Evolutionary conservation across 2,113 vertebrate genomes (phyloP).

Genomic region (Caranx ignobilis): DNA sequence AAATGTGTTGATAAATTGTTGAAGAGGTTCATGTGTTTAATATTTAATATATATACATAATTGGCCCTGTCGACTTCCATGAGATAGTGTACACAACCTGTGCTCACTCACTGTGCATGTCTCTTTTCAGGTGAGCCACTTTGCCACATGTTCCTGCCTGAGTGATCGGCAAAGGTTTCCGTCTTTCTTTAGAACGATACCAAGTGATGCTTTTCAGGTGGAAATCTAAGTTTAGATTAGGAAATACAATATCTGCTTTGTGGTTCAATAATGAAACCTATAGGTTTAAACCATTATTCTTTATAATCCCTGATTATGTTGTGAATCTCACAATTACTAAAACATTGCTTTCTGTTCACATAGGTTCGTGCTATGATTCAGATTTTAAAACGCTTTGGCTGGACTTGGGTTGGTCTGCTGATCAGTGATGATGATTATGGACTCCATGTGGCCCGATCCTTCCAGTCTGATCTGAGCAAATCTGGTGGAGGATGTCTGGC

Average conservation of each 20-base stretch:
- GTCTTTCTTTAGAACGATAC: constrained; percentile 66
- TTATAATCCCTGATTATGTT: background rate
- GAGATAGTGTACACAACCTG: background rate
- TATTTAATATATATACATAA: background rate
- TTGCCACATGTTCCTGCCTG: constrained; percentile 70
- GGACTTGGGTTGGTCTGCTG: constrained; percentile 42
- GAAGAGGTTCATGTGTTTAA: background rate
- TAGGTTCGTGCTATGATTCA: constrained; percentile 53
- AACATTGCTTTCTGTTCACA: background rate
- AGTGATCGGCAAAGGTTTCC: constrained; percentile 67
- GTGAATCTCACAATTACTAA: background rate
- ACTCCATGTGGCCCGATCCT: constrained; percentile 45
- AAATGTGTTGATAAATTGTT: background rate
- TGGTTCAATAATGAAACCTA: background rate
- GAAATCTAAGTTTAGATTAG: constrained; percentile 9
- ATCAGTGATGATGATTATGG: constrained; percentile 56
- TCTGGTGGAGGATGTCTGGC: constrained; percentile 57
- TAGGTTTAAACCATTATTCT: background rate
- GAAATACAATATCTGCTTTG: background rate
- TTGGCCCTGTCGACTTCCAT: background rate
- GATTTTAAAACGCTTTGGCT: constrained; percentile 47
- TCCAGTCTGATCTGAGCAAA: constrained; percentile 33
- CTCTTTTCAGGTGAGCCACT: constrained; percentile 70
- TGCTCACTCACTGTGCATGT: background rate
- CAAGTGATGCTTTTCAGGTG: constrained; percentile 59